Conservation (phyloP, 2,113 vertebrate genomes). For the Bambusicola thoracicus region DNA sequence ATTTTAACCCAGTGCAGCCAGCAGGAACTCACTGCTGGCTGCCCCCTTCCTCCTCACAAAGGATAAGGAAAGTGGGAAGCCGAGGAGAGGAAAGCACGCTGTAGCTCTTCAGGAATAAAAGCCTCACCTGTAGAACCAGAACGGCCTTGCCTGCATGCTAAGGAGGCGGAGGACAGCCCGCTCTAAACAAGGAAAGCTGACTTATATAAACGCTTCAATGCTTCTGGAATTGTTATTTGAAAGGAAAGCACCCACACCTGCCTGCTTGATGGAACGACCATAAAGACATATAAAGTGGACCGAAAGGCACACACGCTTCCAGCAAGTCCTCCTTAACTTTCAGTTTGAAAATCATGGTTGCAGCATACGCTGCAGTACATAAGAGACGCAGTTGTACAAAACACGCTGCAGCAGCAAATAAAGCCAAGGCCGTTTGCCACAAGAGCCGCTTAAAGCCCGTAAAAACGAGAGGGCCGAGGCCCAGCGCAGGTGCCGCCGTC, state of each 20-base stretch:
- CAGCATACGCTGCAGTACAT: rapidly evolving
- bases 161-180: not conserved
- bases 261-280: not conserved
- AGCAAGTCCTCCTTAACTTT: not conserved
- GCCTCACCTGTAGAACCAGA: not conserved
- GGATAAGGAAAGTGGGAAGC: not conserved
- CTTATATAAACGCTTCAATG: not conserved
- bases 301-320: rapidly evolving
- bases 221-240: not conserved
- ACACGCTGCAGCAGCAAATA: not conserved
- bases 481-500: not conserved
- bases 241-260: not conserved
- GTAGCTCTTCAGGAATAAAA: not conserved
- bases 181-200: not conserved
- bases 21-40: not conserved
- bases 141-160: not conserved
- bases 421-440: not conserved
- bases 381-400: rapidly evolving
- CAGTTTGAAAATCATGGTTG: not conserved
- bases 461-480: not conserved
- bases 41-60: not conserved
- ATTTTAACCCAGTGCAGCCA: not conserved
- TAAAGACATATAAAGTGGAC: rapidly evolving
- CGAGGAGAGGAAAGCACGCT: not conserved
- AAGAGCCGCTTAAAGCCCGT: not conserved